Conservation (phyloP, 2,797 vertebrate species). For the Halcyon leucocephala region DNA sequence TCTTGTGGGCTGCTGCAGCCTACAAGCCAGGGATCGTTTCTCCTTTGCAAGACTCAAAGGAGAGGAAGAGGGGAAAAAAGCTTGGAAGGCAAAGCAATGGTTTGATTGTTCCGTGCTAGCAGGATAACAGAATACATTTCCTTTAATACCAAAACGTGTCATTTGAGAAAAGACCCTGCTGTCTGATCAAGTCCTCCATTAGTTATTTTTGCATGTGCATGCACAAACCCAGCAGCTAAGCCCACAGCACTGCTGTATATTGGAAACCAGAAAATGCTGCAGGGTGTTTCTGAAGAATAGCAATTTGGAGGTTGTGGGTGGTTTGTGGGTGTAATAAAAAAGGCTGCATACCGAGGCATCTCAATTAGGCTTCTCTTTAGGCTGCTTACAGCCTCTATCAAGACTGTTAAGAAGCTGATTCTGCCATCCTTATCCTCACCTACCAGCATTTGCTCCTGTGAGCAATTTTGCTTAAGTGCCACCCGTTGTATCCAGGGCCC, state of each 20-base stretch:
- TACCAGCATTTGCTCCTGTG: neutral
- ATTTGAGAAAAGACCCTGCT: conserved; percentile 65
- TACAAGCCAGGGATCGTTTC: conserved; percentile 56
- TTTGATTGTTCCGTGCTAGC: conserved; percentile 73
- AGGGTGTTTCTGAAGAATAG: conserved; percentile 69
- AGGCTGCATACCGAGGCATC: conserved; percentile 35
- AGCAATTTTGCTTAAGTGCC: neutral
- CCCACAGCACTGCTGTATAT: conserved; percentile 33
- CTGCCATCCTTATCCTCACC: conserved; percentile 40
- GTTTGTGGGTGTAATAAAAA: conserved; percentile 74
- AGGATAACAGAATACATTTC: conserved; percentile 69
- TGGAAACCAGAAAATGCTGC: conserved; percentile 65
- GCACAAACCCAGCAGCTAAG: conserved; percentile 58
- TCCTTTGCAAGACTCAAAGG: conserved; percentile 61
- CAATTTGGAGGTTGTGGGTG: conserved; percentile 62
- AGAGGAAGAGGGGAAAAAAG: neutral
- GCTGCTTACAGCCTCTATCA: conserved; percentile 53
- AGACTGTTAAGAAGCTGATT: conserved; percentile 36
- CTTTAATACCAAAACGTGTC: conserved; percentile 71
- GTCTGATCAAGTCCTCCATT: conserved; percentile 62
- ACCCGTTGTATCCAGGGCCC: neutral
- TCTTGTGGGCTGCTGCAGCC: conserved; percentile 68
- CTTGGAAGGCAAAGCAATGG: conserved; percentile 26
- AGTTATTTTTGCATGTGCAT: conserved; percentile 56
- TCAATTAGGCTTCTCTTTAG: conserved; percentile 65